Percentiles rank a stretch among this genome's conserved stretches.
Evolutionary conservation across 2,113 vertebrate genomes (phyloP).

Genomic region (Caranx ignobilis): DNA sequence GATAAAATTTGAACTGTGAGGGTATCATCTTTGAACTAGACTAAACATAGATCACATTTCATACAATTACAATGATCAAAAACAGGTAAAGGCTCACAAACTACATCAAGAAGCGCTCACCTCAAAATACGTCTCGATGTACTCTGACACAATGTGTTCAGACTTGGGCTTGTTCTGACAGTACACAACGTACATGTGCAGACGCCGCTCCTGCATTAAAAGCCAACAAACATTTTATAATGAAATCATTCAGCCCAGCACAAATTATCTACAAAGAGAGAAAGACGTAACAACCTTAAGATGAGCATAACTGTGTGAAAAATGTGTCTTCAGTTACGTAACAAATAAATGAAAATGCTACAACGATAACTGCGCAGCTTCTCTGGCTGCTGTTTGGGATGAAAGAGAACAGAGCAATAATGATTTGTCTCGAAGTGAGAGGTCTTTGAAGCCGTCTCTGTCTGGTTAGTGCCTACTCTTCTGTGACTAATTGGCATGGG

Average conservation of each 20-base stretch:
- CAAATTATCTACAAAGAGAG: slow-evolving; percentile 13
- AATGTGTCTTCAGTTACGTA: slow-evolving; percentile 3
- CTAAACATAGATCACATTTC: background rate
- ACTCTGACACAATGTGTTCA: slow-evolving; percentile 93
- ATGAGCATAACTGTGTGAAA: background rate
- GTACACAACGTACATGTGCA: slow-evolving; percentile 96
- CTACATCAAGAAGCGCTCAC: slow-evolving; percentile 78
- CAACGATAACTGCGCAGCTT: slow-evolving; percentile 7
- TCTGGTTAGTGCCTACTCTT: slow-evolving; percentile 57
- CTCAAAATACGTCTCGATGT: slow-evolving; percentile 95
- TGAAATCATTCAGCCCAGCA: slow-evolving; percentile 1
- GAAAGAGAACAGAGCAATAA: slow-evolving; percentile 39
- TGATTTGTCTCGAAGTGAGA: slow-evolving; percentile 33
- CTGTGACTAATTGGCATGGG: slow-evolving; percentile 70
- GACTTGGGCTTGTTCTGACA: slow-evolving; percentile 97
- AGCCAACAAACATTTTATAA: slow-evolving; percentile 41
- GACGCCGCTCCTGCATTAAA: slow-evolving; percentile 88
- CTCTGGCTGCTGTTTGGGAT: slow-evolving; percentile 33
- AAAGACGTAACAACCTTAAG: background rate
- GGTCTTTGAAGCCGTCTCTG: slow-evolving; percentile 65
- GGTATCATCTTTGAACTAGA: background rate
- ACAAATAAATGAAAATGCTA: slow-evolving; percentile 20
- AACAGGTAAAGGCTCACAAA: background rate
- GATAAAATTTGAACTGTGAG: background rate
- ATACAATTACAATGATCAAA: background rate